Percentiles rank a stretch among this genome's conserved stretches.
phyloP scores from a whole-genome alignment of 2,113 vertebrate genomes.

The Uropsilus gracilis region DNA sequence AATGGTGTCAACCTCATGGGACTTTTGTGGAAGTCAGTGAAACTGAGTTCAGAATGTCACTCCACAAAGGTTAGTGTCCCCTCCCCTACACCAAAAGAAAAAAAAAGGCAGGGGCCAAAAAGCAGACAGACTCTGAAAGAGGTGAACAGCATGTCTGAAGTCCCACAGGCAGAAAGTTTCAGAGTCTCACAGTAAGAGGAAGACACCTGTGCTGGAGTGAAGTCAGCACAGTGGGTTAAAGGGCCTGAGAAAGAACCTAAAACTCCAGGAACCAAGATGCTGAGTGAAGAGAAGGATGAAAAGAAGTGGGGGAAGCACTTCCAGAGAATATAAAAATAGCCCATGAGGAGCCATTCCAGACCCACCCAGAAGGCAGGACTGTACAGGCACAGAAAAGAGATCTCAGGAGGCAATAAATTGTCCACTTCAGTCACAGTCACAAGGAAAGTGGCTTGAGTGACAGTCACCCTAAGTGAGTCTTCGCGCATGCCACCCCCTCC shows the following conservation, averaged over 20 bases:
- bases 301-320: not conserved
- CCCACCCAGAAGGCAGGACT: conserved; percentile 48
- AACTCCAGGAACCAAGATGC: not conserved
- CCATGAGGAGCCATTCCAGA: not conserved
- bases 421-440: not conserved
- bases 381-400: not conserved
- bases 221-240: not conserved
- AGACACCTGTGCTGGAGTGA: not conserved
- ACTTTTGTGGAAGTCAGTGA: not conserved
- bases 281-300: not conserved
- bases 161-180: not conserved
- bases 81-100: not conserved
- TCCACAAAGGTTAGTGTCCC: not conserved
- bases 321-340: not conserved
- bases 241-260: not conserved
- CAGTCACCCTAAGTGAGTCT: not conserved
- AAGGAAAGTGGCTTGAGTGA: not conserved
- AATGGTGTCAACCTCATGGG: not conserved
- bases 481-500: not conserved
- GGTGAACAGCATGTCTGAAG: not conserved
- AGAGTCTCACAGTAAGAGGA: not conserved
- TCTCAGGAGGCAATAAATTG: not conserved
- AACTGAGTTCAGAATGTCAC: not conserved
- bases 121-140: not conserved
- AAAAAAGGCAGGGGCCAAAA: not conserved